These are phyloP conservation scores for human DNA, from an alignment of 2,113 vertebrate species.

Conservation along the genomic window DNA sequence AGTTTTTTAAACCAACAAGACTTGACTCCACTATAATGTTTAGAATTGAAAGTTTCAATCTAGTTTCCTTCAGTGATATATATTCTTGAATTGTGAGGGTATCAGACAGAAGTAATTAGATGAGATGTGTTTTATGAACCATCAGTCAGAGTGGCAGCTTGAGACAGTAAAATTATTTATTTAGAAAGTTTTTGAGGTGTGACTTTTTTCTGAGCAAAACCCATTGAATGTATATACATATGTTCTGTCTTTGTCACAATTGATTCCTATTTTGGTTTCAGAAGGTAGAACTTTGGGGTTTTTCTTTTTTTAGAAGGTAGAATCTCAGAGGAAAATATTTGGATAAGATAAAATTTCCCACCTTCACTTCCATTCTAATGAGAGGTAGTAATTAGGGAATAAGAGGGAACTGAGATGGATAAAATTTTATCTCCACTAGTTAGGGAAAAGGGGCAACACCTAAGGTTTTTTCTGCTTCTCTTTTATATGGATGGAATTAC, in stretches of 20 bases:
- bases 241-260: background rate
- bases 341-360: background rate
- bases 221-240: background rate
- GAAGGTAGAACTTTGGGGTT: background rate
- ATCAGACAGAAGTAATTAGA: slow-evolving; percentile 5
- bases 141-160: background rate
- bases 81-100: background rate
- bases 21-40: background rate
- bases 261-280: background rate
- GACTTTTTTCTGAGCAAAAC: background rate
- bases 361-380: background rate
- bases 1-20: slow-evolving; percentile 38
- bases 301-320: background rate
- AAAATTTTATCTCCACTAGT: background rate
- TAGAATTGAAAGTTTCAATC: slow-evolving; percentile 1
- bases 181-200: background rate
- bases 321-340: background rate
- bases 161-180: background rate
- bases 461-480: background rate
- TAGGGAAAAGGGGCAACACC: background rate
- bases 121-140: slow-evolving; percentile 16
- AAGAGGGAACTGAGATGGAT: background rate
- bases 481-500: slow-evolving; percentile 5
- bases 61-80: background rate
- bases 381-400: background rate